These are phyloP conservation scores for Galerucella pusilla DNA, from an alignment of 2,888 invertebrate genomes.

Conservation along the genomic window DNA sequence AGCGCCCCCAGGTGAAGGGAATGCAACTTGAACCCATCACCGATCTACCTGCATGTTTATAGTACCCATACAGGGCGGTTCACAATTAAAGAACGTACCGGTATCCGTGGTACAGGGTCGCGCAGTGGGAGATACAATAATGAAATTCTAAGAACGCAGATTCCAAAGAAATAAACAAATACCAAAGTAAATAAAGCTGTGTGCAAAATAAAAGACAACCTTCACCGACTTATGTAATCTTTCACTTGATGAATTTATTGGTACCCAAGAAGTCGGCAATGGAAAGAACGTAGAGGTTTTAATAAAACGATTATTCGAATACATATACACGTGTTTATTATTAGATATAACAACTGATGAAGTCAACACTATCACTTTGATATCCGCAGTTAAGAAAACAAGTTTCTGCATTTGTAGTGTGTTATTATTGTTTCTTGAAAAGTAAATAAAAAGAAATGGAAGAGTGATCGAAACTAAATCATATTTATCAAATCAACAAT, in stretches of 20 bases:
- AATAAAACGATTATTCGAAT: not conserved
- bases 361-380: not conserved
- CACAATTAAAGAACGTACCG: constrained; percentile 26
- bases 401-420: not conserved
- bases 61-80: constrained; percentile 43
- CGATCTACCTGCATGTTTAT: constrained; percentile 52
- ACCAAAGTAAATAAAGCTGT: constrained; percentile 18
- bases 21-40: constrained; percentile 49
- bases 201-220: constrained; percentile 19
- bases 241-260: not conserved
- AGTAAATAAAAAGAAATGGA: not conserved
- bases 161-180: constrained; percentile 13
- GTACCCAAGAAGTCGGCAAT: not conserved
- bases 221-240: constrained; percentile 18
- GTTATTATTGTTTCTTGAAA: not conserved
- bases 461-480: not conserved
- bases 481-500: not conserved
- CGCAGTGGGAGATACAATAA: constrained; percentile 28
- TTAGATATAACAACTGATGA: not conserved
- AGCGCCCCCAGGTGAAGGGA: constrained; percentile 52
- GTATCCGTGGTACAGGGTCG: constrained; percentile 25
- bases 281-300: constrained; percentile 8
- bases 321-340: not conserved
- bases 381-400: not conserved
- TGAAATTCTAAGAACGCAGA: constrained; percentile 32